Base-by-base conservation (phyloP, 2,113 vertebrate species). In the Stegostoma tigrinum region DNA sequence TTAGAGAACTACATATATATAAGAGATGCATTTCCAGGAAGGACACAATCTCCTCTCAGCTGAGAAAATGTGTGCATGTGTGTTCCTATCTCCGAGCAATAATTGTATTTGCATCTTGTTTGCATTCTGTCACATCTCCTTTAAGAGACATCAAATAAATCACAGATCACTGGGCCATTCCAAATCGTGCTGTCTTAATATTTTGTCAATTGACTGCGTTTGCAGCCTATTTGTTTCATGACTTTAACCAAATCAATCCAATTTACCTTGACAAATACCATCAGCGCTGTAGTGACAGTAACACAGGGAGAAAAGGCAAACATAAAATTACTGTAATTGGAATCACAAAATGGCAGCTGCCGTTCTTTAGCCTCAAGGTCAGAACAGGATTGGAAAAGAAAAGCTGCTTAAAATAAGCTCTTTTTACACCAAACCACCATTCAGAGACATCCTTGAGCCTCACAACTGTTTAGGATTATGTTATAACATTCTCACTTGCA, bases 251-350 rank as follows among this genome's bases (percentile, higher is more conserved):
- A 95, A 95, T 95, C 68, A 95, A 70, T 72, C 68, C 94, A 95
- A 95, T 95, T 95, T 95, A 95, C 17, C 68, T 52, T 95, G 94
- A 95, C 94, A 95, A 95, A 95, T 95, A 70, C 94, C 68, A 95
- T 95, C 94, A 95, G 15, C 7, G 12, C 34, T 52, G 23, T 42
- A 52, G 14, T 95, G 94, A 95, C 45, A 72, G 94, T 52, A 72
- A 95, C 30, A 10, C 42, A 23, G 94, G 48, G 42, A 52, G 68
- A 95, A 95, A 95, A 95, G 94, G 24, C 94, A 95, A 95, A 75
- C 94, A 52, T 27, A 75, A 45, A 72, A 95, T 95, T 95, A 72
- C 67, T 30, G 67, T 95, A 95, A 95, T 95, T 95, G 94, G 94
- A 72, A 75, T 95, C 94, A 72, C 94, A 95, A 95, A 95, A 72